Evolutionary conservation across 2,888 invertebrate genomes (phyloP).

Genomic region (Cantharis lateralis): DNA sequence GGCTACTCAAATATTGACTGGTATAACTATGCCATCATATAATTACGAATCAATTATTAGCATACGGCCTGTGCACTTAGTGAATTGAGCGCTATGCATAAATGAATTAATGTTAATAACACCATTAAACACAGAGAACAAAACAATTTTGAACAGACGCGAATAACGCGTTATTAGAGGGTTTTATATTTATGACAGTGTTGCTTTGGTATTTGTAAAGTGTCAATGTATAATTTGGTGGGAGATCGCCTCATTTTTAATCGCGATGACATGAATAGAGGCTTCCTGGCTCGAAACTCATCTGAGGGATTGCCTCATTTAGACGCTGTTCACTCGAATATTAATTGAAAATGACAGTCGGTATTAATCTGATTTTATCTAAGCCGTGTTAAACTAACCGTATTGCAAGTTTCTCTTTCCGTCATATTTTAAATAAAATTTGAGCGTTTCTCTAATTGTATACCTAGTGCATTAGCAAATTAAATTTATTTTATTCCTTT

Average conservation of each 20-base stretch:
- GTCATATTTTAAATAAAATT: neutral
- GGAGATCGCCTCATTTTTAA: constrained; percentile 56
- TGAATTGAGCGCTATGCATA: constrained; percentile 37
- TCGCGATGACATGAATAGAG: constrained; percentile 54
- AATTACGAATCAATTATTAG: constrained; percentile 44
- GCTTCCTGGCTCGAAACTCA: constrained; percentile 47
- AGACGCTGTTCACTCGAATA: constrained; percentile 49
- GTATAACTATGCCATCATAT: constrained; percentile 33
- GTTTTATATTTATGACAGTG: constrained; percentile 37
- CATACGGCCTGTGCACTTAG: constrained; percentile 37
- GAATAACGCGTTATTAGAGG: constrained; percentile 18
- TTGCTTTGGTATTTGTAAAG: constrained; percentile 53
- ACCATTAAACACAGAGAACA: constrained; percentile 35
- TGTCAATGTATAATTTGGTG: constrained; percentile 55
- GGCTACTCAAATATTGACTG: constrained; percentile 35
- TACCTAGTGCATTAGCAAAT: neutral
- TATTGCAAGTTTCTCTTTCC: constrained; percentile 12
- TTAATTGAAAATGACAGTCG: constrained; percentile 56
- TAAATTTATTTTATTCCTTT: neutral
- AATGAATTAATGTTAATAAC: constrained; percentile 42
- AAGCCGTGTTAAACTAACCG: constrained; percentile 37
- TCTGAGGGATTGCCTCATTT: constrained; percentile 53
- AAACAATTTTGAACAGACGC: constrained; percentile 25
- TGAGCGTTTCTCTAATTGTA: neutral
- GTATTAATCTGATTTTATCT: constrained; percentile 54